phyloP scores from a whole-genome alignment of 2,113 vertebrate species.

The Cochlearius cochlearius region DNA sequence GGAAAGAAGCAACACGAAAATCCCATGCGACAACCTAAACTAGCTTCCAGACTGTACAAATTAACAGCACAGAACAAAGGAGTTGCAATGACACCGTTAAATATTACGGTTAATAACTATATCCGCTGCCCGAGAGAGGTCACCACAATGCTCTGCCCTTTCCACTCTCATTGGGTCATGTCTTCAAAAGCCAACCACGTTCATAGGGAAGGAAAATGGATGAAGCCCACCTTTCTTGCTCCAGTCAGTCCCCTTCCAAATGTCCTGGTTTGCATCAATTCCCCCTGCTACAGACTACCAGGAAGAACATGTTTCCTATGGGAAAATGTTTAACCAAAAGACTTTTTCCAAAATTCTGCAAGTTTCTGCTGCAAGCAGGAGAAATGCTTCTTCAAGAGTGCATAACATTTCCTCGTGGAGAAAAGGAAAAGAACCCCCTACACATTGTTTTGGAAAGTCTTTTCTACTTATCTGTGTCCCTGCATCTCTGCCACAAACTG shows the following conservation, averaged over 20 bases:
- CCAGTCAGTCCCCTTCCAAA: neutral
- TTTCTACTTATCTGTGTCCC: neutral
- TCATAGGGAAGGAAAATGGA: neutral
- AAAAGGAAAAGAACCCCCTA: neutral
- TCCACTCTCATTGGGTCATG: neutral
- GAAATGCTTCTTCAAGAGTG: neutral
- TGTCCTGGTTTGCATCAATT: neutral
- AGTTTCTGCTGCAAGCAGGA: neutral
- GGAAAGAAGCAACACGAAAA: neutral
- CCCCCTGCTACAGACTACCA: neutral
- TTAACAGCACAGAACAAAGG: neutral
- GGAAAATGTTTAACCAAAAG: neutral
- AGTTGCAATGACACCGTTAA: neutral
- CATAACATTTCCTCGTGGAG: fast-evolving
- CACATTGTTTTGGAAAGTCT: neutral
- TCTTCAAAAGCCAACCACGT: neutral
- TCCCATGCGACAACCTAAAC: neutral
- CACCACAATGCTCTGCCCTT: neutral
- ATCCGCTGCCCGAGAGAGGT: neutral
- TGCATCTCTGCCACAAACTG: neutral
- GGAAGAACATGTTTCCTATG: neutral
- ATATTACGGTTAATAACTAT: neutral
- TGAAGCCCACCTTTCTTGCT: neutral
- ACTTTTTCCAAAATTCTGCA: neutral
- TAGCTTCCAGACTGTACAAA: neutral